Percentiles rank a stretch among this genome's conserved stretches.
Conservation (phyloP, 2,113 vertebrate genomes). For the Rhea pennata region DNA sequence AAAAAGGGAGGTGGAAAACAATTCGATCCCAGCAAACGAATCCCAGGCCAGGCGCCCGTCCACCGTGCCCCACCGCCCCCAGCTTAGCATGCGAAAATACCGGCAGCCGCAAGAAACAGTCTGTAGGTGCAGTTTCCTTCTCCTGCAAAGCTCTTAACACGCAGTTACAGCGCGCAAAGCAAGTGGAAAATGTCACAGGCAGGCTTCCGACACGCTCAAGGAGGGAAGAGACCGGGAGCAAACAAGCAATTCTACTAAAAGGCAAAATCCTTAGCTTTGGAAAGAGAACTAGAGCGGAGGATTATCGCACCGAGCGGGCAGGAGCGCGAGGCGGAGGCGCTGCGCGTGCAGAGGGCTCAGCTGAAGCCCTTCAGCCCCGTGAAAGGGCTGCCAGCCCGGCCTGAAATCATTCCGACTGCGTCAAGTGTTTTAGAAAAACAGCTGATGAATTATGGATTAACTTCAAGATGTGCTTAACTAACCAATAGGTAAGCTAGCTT, state of each 20-base stretch:
- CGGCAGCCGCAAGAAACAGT: background rate
- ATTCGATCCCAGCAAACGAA: background rate
- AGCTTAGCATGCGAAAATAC: background rate
- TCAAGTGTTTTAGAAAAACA: background rate
- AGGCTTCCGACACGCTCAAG: fast-evolving
- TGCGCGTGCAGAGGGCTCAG: background rate
- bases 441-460: background rate
- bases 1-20: background rate
- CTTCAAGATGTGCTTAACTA: background rate
- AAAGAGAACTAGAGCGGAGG: fast-evolving
- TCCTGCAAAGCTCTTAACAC: background rate
- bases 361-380: background rate
- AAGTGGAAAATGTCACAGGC: background rate
- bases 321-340: fast-evolving
- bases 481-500: background rate
- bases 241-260: background rate
- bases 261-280: background rate
- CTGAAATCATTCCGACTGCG: background rate
- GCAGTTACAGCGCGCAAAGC: background rate
- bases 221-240: background rate
- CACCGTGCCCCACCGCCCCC: background rate
- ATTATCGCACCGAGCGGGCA: background rate
- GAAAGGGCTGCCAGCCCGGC: background rate
- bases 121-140: background rate
- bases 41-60: background rate